phyloP scores from a whole-genome alignment of 2,113 vertebrate species.

The Sterrhoptilus dennistouni region DNA sequence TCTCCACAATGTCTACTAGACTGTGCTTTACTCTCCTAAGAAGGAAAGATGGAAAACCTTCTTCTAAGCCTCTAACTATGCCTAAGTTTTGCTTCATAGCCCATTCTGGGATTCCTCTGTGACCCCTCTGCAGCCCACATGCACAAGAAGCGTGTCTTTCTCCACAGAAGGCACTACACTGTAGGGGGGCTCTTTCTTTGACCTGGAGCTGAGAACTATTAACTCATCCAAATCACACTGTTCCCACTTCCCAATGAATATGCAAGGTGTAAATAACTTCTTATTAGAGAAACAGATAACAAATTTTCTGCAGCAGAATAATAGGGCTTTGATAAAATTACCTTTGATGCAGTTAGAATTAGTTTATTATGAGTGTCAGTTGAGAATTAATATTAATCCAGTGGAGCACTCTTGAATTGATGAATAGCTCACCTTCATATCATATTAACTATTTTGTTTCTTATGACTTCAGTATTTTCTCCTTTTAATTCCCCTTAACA shows the following conservation, averaged over 20 bases:
- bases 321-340: neutral
- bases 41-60: neutral
- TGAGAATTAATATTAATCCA: neutral
- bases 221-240: neutral
- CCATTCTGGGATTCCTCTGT: neutral
- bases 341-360: neutral
- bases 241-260: neutral
- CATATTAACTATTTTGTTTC: neutral
- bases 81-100: neutral
- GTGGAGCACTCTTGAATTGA: neutral
- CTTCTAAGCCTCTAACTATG: neutral
- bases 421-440: neutral
- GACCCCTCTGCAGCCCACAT: neutral
- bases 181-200: neutral
- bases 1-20: neutral
- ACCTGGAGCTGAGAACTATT: neutral
- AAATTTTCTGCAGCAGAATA: neutral
- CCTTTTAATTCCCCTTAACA: neutral
- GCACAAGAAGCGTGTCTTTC: neutral
- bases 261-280: neutral
- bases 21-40: neutral
- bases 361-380: neutral
- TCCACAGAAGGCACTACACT: neutral
- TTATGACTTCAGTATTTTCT: neutral
- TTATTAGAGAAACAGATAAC: neutral